These are phyloP conservation scores for Australoheros scitulus DNA, from an alignment of 2,113 vertebrate genomes.

Conservation along the genomic window DNA sequence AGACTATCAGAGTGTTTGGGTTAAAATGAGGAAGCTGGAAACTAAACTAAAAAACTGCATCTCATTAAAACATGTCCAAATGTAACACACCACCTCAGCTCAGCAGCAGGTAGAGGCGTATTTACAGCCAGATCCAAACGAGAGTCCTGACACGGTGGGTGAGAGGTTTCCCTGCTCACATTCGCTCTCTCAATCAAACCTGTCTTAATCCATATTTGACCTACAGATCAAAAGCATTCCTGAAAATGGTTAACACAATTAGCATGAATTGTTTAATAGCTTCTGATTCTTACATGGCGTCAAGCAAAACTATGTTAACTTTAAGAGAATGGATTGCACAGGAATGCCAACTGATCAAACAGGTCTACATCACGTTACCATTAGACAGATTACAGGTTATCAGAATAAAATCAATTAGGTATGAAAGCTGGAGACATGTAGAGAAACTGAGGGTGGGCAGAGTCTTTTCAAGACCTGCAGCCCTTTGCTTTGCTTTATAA, in stretches of 20 bases:
- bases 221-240: slow-evolving; percentile 41
- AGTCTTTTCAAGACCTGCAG: background rate
- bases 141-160: background rate
- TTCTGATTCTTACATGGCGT: slow-evolving; percentile 33
- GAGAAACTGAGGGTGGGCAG: background rate
- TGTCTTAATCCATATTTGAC: slow-evolving; percentile 51
- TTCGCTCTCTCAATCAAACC: background rate
- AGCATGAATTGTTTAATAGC: slow-evolving; percentile 18
- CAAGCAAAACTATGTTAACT: slow-evolving; percentile 33
- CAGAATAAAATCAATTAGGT: background rate
- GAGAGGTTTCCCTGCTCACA: background rate
- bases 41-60: background rate
- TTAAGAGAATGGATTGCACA: background rate
- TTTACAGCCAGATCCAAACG: slow-evolving; percentile 16
- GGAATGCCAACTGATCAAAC: slow-evolving; percentile 31
- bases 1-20: background rate
- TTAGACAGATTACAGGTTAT: background rate
- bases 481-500: background rate
- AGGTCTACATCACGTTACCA: background rate
- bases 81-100: background rate
- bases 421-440: background rate
- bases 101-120: background rate
- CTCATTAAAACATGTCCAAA: background rate
- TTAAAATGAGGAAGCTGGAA: background rate
- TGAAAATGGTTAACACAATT: slow-evolving; percentile 34